These are phyloP conservation scores for Geopemphigus sp. DNA, from an alignment of 1,140 invertebrate genomes.

Conservation along the genomic window DNA sequence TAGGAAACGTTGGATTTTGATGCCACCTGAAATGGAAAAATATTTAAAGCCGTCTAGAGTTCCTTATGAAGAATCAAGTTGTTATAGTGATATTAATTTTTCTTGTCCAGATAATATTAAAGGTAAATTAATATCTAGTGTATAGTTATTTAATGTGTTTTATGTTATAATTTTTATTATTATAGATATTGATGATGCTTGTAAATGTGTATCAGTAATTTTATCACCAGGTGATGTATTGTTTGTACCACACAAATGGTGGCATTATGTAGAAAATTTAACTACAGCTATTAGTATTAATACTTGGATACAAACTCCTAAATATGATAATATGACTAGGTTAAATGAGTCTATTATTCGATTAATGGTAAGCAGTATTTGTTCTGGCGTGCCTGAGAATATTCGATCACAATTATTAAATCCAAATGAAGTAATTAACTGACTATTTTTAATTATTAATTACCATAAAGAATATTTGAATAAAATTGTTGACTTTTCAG, in stretches of 20 bases:
- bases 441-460: not conserved
- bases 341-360: slow-evolving; percentile 52
- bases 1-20: slow-evolving; percentile 92
- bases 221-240: slow-evolving; percentile 83
- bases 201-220: slow-evolving; percentile 62
- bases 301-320: slow-evolving; percentile 73
- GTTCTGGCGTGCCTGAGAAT: slow-evolving; percentile 26
- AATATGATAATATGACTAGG: slow-evolving; percentile 50
- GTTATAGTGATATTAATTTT: slow-evolving; percentile 85
- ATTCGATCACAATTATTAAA: slow-evolving; percentile 50
- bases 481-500: slow-evolving; percentile 16
- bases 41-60: slow-evolving; percentile 76
- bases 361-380: slow-evolving; percentile 48
- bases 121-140: slow-evolving; percentile 47
- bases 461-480: not conserved
- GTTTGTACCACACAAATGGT: slow-evolving; percentile 87
- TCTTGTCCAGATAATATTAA: slow-evolving; percentile 59
- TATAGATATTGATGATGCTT: slow-evolving; percentile 22
- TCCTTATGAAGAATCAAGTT: slow-evolving; percentile 95
- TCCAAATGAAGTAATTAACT: slow-evolving; percentile 52
- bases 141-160: not conserved
- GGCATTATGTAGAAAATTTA: slow-evolving; percentile 91
- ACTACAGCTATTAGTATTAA: slow-evolving; percentile 78
- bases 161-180: not conserved
- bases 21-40: slow-evolving; percentile 72